Evolutionary conservation across 1,140 invertebrate species (phyloP).

Genomic region (Drosophila fuyamai): DNA sequence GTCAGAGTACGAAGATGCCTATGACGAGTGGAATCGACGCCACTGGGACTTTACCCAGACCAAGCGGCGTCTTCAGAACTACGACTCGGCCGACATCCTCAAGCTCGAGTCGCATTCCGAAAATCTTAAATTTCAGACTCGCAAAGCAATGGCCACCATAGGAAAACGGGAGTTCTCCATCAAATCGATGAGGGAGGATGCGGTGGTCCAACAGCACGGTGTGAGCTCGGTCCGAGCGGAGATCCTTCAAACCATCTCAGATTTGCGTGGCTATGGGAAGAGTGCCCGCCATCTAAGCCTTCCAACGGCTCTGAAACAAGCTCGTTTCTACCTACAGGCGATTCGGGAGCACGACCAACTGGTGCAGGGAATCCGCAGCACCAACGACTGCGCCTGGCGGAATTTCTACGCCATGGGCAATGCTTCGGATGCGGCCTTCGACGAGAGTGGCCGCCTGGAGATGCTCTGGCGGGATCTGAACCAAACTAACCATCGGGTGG

Average conservation of each 20-base stretch:
- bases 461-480: conserved; percentile 78
- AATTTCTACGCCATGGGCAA: conserved; percentile 74
- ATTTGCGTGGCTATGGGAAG: conserved; percentile 69
- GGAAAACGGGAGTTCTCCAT: conserved; percentile 59
- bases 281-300: conserved; percentile 74
- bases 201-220: conserved; percentile 36
- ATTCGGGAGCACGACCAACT: conserved; percentile 66
- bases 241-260: conserved; percentile 60
- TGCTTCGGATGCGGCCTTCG: conserved; percentile 75
- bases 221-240: conserved; percentile 40
- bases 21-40: conserved; percentile 74
- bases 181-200: conserved; percentile 53
- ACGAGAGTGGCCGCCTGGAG: conserved; percentile 77
- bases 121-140: conserved; percentile 71
- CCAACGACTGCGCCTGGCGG: conserved; percentile 72
- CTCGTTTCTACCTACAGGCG: conserved; percentile 71
- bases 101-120: conserved; percentile 77
- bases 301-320: conserved; percentile 75
- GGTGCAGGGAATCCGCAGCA: conserved; percentile 60
- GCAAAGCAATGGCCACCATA: conserved; percentile 64
- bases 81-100: conserved; percentile 58
- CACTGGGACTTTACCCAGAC: conserved; percentile 84
- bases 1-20: conserved; percentile 81
- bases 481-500: conserved; percentile 71
- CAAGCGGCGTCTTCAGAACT: conserved; percentile 57